Base-by-base conservation (phyloP, 2,888 invertebrate species). In the Nasonia oneida region DNA sequence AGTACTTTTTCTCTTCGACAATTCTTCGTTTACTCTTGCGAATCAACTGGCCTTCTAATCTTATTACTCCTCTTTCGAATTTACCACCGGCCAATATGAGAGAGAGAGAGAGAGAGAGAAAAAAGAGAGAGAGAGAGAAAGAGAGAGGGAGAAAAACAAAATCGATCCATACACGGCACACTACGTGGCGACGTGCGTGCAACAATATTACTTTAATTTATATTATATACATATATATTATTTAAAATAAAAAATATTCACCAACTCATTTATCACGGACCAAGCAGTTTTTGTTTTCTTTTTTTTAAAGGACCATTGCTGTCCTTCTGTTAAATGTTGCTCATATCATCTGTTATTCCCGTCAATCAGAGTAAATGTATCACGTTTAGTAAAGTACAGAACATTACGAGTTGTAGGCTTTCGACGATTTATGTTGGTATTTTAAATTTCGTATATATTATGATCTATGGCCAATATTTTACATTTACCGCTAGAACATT, bases 211-310 rank as follows among this genome's bases (percentile, higher is more conserved):
- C 37, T 37, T 37, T 37, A 37, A 37, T 37, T 37, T 37, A 37
- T 37, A 53, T 53, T 53, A 53, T 53, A 53, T 53, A 37, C 88
- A 90, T 89, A 90, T 89, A 89, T 88, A 89, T 91, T 90, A 91
- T 91, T 91, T 67, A 89, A 91, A 92, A 91, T 91, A 91, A 91
- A 92, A 90, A 71, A 71, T 64, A 50, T 12, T 10, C 80, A 75
- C 57, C 67, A 80, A 67, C 80, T 84, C 89, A 89, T 88, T 91
- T 91, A 91, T 83, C 83, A 83, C 73, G 83, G 73, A 83, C 61
- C 73, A 78, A 73, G 47, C 47, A 42, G 73, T 73, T 70, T 77
- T 39, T 70, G n/a, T 82, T 29, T 23, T 74, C 57, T 61, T 47
- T 61, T 42, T 39, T 61, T 57, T 57, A 50, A 50, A 50, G 10